phyloP scores from a whole-genome alignment of 2,797 vertebrate species.

The Setipinna tenuifilis region DNA sequence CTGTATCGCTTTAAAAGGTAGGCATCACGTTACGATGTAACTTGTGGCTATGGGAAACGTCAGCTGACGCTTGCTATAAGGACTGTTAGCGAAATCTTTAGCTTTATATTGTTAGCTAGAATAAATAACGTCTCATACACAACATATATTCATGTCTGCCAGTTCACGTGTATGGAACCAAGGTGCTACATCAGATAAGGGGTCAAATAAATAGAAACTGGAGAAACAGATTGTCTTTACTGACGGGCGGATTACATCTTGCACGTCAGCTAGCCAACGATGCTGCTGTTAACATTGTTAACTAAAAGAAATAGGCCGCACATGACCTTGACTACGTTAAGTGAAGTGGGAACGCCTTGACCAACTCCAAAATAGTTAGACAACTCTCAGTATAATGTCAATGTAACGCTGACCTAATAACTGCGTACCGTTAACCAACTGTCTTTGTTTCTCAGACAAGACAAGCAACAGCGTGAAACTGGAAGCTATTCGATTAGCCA shows the following conservation, averaged over 20 bases:
- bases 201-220: neutral
- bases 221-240: neutral
- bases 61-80: neutral
- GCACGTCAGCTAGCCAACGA: neutral
- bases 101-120: neutral
- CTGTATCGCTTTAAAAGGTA: neutral
- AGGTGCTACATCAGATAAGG: neutral
- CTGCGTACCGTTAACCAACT: neutral
- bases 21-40: neutral
- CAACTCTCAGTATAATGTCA: neutral
- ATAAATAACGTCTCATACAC: neutral
- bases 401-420: neutral
- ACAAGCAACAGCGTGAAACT: neutral
- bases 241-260: neutral
- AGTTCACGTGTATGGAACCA: neutral
- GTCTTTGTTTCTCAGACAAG: neutral
- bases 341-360: neutral
- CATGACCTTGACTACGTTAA: slow-evolving; percentile 15
- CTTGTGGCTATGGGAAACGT: neutral
- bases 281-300: neutral
- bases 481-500: neutral
- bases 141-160: neutral
- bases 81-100: neutral
- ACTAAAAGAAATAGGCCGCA: neutral
- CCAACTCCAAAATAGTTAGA: neutral